Conservation (phyloP, 37 sponge, comb jelly and placozoan genomes). For the Diacarnus erythraeanus region DNA sequence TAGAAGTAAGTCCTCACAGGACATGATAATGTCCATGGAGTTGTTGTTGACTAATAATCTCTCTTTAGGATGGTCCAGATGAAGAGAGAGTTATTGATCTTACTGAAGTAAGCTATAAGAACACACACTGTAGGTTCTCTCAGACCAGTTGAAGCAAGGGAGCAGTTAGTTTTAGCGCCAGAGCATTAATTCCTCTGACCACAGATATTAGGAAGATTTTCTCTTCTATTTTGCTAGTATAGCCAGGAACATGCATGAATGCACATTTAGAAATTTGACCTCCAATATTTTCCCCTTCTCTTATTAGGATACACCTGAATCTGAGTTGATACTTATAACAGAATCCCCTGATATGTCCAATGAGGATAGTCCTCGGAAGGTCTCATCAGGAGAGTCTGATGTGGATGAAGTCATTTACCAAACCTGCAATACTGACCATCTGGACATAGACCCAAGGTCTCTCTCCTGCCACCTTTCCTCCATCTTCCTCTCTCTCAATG, state of each 20-base stretch:
- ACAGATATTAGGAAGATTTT: no score
- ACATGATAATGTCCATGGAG: no score
- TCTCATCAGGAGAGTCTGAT: background rate
- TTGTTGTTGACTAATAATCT: background rate
- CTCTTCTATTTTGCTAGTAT: no score
- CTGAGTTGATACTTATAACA: no score
- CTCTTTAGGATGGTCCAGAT: background rate
- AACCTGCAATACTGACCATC: background rate
- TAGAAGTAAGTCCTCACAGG: background rate
- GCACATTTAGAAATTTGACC: no score
- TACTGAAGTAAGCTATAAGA: slow-evolving; percentile 3
- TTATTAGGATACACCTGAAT: no score
- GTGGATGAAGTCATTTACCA: slow-evolving; percentile 2
- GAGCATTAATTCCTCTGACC: no score
- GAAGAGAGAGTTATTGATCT: slow-evolving; percentile 6
- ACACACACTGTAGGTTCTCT: no score
- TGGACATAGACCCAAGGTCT: slow-evolving; percentile 11
- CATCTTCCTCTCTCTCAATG: background rate
- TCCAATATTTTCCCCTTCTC: no score
- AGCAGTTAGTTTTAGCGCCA: no score
- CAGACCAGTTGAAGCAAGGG: no score
- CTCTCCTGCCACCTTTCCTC: background rate
- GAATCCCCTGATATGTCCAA: background rate
- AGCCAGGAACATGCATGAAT: no score
- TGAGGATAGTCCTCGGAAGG: background rate